phyloP scores from a whole-genome alignment of 2,797 vertebrate species.

The Sphenodon punctatus region DNA sequence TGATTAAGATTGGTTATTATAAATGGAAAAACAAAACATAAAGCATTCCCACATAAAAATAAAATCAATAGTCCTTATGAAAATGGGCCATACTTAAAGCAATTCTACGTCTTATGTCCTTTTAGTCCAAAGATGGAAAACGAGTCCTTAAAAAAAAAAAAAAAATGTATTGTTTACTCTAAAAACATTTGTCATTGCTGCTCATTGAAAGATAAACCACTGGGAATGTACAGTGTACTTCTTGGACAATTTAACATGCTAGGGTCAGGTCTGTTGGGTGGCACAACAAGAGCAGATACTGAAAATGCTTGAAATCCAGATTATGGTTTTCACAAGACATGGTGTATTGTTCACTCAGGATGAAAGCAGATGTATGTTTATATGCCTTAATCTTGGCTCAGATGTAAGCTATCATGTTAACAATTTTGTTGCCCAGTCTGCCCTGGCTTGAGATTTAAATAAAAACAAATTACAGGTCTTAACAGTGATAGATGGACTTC shows the following conservation, averaged over 20 bases:
- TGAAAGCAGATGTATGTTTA: slow-evolving; percentile 61
- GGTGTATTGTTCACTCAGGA: slow-evolving; percentile 42
- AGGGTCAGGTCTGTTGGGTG: slow-evolving; percentile 30
- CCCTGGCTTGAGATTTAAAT: slow-evolving; percentile 81
- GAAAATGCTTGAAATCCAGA: slow-evolving; percentile 36
- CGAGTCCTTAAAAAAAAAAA: no score
- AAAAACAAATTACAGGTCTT: slow-evolving; percentile 84
- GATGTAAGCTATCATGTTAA: slow-evolving; percentile 71
- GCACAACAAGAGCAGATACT: slow-evolving; percentile 39
- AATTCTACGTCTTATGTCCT: slow-evolving; percentile 23
- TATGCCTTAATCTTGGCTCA: slow-evolving; percentile 72
- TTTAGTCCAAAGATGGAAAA: slow-evolving; percentile 48
- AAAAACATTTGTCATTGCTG: slow-evolving; percentile 54
- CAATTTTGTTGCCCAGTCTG: slow-evolving; percentile 66
- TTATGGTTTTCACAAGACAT: slow-evolving; percentile 38
- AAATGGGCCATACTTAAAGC: slow-evolving; percentile 34
- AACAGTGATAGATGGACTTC: slow-evolving; percentile 84
- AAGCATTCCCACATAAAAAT: neutral
- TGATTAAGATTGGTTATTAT: slow-evolving; percentile 32
- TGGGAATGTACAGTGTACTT: slow-evolving; percentile 23
- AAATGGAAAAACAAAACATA: neutral
- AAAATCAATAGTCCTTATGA: slow-evolving; percentile 21
- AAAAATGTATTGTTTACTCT: slow-evolving; percentile 32
- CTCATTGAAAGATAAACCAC: slow-evolving; percentile 55
- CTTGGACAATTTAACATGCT: slow-evolving; percentile 32